Conservation (phyloP, 2,113 vertebrate genomes). For the Sinocyclocheilus maitianheensis region DNA sequence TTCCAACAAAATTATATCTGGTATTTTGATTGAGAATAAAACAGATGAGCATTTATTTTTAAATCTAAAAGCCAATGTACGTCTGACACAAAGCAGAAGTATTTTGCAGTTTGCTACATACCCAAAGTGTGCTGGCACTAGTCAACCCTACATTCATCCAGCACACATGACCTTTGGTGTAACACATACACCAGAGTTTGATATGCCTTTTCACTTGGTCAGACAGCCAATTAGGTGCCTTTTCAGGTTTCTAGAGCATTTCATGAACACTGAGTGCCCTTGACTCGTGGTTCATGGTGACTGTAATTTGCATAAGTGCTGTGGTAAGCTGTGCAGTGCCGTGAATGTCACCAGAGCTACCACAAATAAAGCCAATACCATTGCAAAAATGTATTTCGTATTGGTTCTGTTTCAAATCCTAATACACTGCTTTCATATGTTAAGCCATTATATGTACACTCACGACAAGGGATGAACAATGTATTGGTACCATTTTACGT, state of each 20-base stretch:
- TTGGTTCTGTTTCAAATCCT: neutral
- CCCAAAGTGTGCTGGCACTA: neutral
- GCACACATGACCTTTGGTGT: neutral
- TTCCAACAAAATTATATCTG: conserved; percentile 20
- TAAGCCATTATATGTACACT: neutral
- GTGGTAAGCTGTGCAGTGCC: neutral
- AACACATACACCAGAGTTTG: neutral
- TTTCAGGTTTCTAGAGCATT: neutral
- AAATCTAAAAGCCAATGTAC: conserved; percentile 13
- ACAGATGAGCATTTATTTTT: conserved; percentile 8
- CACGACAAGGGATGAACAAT: too few relatives aligned
- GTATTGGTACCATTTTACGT: too few relatives aligned
- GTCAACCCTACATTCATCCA: neutral
- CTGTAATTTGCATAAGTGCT: conserved; percentile 6
- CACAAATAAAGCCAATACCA: neutral
- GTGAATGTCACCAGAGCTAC: neutral
- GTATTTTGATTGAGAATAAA: conserved; percentile 28
- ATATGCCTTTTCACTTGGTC: conserved; percentile 5
- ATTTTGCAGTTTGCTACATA: neutral
- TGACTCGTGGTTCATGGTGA: conserved; percentile 7
- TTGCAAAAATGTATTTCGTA: neutral
- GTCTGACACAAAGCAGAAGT: conserved; percentile 15
- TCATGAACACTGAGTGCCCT: neutral
- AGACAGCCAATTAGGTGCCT: neutral
- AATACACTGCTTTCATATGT: neutral